Evolutionary conservation across 1,140 invertebrate genomes (phyloP).

Genomic region (Drosophila erecta): DNA sequence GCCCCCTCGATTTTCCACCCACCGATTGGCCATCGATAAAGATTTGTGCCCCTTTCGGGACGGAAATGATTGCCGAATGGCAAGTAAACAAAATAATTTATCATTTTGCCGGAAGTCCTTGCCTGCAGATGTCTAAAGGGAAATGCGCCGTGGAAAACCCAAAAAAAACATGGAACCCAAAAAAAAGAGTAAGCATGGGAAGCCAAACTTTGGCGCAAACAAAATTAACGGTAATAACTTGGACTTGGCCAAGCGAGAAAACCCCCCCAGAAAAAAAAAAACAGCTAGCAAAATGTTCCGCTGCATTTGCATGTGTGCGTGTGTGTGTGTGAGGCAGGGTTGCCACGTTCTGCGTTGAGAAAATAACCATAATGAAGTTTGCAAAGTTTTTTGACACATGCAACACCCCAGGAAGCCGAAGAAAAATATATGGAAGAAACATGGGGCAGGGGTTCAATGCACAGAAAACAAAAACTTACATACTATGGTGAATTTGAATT

Average conservation of each 20-base stretch:
- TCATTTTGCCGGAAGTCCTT: constrained; percentile 56
- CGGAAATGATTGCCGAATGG: constrained; percentile 58
- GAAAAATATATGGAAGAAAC: constrained; percentile 15
- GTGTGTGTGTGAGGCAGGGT: constrained; percentile 23
- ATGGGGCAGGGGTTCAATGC: not conserved
- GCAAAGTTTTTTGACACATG: constrained; percentile 77
- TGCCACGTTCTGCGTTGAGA: constrained; percentile 51
- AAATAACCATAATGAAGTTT: constrained; percentile 77
- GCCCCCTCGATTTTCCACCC: not conserved
- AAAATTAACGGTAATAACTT: constrained; percentile 78
- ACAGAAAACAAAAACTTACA: not conserved
- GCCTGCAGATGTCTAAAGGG: constrained; percentile 30
- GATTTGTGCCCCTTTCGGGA: constrained; percentile 28
- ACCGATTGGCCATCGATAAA: constrained; percentile 49
- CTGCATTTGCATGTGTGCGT: constrained; percentile 68
- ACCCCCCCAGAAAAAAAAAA: not conserved
- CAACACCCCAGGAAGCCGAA: constrained; percentile 48
- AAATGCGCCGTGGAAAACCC: constrained; percentile 23
- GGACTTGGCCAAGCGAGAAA: constrained; percentile 57
- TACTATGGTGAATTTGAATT: too few relatives aligned
- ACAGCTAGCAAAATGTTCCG: constrained; percentile 26
- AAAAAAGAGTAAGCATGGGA: not conserved
- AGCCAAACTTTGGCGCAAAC: constrained; percentile 71
- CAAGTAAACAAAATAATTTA: constrained; percentile 77
- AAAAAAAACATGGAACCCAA: not conserved